Conservation (phyloP, 2,113 vertebrate species). For the Cyrtonyx montezumae region DNA sequence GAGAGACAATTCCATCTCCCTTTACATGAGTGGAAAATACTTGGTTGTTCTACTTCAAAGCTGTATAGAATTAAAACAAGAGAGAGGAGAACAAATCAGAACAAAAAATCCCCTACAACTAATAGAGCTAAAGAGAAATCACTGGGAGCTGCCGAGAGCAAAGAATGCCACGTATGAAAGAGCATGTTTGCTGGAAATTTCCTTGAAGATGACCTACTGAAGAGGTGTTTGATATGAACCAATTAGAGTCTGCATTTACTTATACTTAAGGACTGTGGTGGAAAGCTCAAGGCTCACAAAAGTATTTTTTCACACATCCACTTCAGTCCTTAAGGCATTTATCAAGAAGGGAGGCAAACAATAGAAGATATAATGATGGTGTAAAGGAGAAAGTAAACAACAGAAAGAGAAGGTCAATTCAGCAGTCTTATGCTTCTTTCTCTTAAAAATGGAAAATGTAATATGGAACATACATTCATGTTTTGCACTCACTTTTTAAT, state of each 20-base stretch:
- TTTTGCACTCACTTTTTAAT: background rate
- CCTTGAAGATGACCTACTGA: slow-evolving; percentile 1
- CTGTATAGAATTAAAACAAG: background rate
- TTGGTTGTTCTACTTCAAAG: background rate
- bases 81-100: accelerated
- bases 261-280: background rate
- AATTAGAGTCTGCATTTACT: background rate
- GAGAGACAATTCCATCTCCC: background rate
- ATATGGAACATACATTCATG: background rate
- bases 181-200: background rate
- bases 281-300: background rate
- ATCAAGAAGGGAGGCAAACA: background rate
- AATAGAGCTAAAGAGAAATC: background rate
- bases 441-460: background rate
- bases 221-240: background rate
- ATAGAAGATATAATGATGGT: background rate
- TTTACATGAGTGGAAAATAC: background rate
- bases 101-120: background rate
- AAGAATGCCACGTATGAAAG: background rate
- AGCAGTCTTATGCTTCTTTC: background rate
- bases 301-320: background rate
- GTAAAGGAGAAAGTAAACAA: background rate
- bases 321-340: background rate
- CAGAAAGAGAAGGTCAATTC: background rate
- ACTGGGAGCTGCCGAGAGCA: background rate